Conservation (phyloP, 2,113 vertebrate genomes). For the chimpanzee (Pan troglodytes) region NHGRI_mPanTro3-v2.1_pri NC_072398.2:68471501-68472000, state of each 20-base stretch:
- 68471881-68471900: neutral
- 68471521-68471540: too few relatives aligned
- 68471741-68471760: conserved; percentile 23
- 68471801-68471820: neutral
- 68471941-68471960: neutral
- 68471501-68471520: too few relatives aligned
- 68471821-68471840: neutral
- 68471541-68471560: too few relatives aligned
- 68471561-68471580: neutral
- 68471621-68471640: neutral
- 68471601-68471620: neutral
- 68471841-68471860: neutral
- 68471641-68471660: neutral
- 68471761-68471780: conserved; percentile 7
- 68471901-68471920: conserved; percentile 19
- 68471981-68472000: neutral
- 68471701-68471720: conserved; percentile 36
- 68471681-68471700: neutral
- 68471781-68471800: neutral
- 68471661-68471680: neutral
- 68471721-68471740: conserved; percentile 23
- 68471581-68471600: neutral
- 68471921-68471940: neutral
- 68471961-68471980: neutral
- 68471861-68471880: neutral